Conservation (phyloP, 1,140 invertebrate species). For the Aphaenogaster floridana region DNA sequence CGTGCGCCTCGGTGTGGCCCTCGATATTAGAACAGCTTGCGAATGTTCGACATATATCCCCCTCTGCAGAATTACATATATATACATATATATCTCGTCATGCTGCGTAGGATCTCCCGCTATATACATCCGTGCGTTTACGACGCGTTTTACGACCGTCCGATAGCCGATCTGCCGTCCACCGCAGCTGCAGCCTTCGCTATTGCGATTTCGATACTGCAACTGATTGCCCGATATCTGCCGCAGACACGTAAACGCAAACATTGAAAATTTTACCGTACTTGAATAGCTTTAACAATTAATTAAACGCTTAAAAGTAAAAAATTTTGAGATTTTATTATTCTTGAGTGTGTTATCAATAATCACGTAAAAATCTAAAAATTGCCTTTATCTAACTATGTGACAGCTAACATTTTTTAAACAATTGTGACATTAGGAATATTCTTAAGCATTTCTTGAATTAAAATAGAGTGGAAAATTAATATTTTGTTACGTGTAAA, state of each 20-base stretch:
- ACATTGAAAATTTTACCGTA: background rate
- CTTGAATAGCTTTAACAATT: background rate
- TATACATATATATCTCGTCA: slow-evolving; percentile 48
- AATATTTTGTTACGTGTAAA: background rate
- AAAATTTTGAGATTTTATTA: background rate
- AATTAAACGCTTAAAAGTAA: background rate
- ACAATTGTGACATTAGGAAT: background rate
- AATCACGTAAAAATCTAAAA: no score
- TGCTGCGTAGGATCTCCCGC: slow-evolving; percentile 59
- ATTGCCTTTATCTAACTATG: no score
- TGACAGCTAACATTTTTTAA: background rate
- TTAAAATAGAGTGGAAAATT: background rate
- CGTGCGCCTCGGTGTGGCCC: slow-evolving; percentile 81
- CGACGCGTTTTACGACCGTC: slow-evolving; percentile 35
- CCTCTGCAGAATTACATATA: slow-evolving; percentile 57
- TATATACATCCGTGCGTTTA: slow-evolving; percentile 71
- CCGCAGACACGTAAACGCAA: slow-evolving; percentile 22
- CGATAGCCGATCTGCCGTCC: slow-evolving; percentile 32
- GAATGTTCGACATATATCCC: slow-evolving; percentile 73
- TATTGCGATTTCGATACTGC: slow-evolving; percentile 39
- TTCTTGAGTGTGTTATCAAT: background rate
- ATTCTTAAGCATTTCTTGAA: background rate
- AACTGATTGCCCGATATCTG: slow-evolving; percentile 20
- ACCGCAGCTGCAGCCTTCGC: slow-evolving; percentile 19
- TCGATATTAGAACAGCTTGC: slow-evolving; percentile 84